phyloP scores from a whole-genome alignment of 2,888 invertebrate genomes.

The Orthosia cruda region DNA sequence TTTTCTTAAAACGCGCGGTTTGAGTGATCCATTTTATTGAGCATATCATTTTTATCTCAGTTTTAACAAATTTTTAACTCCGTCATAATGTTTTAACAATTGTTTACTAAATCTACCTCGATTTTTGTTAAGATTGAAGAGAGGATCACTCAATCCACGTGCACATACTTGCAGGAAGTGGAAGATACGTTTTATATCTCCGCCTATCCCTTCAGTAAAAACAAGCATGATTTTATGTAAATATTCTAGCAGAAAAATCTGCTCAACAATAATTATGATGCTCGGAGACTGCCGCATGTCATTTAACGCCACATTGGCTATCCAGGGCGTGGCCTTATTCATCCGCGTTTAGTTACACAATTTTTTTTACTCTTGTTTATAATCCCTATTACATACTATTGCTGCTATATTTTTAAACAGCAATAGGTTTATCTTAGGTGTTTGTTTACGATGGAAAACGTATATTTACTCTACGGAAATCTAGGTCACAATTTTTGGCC shows the following conservation, averaged over 20 bases:
- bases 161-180: no score
- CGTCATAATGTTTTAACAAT: no score
- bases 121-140: no score
- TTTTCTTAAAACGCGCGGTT: no score
- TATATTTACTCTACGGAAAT: no score
- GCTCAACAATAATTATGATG: constrained; percentile 32
- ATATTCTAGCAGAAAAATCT: constrained; percentile 34
- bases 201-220: not conserved
- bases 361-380: constrained; percentile 21
- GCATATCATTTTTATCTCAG: no score
- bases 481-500: no score
- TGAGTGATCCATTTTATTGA: no score
- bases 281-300: constrained; percentile 35
- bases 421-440: not conserved
- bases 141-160: no score
- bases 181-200: not conserved
- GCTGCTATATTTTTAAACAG: not conserved
- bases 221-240: not conserved
- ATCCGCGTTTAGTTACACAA: constrained; percentile 13
- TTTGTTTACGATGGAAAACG: no score
- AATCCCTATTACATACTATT: not conserved
- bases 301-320: constrained; percentile 61
- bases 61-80: no score
- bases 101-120: no score
- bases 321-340: constrained; percentile 55